These are phyloP conservation scores for Meleagris gallopavo DNA, from an alignment of 2,113 vertebrate genomes.

Conservation along the genomic window DNA sequence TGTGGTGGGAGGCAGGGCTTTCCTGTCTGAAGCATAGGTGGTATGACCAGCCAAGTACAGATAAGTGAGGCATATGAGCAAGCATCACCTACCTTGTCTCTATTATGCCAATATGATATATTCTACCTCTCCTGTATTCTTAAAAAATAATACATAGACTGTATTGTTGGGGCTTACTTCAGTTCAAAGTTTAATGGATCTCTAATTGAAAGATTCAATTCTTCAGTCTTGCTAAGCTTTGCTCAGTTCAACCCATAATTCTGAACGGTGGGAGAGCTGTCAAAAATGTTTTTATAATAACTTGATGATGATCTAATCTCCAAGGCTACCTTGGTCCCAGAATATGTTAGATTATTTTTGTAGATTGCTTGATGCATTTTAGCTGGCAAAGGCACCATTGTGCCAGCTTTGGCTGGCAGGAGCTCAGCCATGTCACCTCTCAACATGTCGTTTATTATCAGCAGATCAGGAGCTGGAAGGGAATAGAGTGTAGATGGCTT, in stretches of 20 bases:
- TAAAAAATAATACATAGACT: rapidly evolving
- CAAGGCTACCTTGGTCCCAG: background rate
- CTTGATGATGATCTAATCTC: background rate
- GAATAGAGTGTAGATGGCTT: background rate
- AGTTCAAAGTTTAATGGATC: background rate
- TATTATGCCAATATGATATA: background rate
- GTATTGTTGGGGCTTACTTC: background rate
- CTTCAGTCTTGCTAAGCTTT: background rate
- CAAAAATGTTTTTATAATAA: background rate
- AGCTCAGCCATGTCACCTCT: conserved; percentile 4
- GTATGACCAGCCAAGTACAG: background rate
- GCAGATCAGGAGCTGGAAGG: conserved; percentile 1
- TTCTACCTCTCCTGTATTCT: background rate
- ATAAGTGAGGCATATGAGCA: background rate
- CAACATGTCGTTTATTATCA: background rate
- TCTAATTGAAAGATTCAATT: background rate
- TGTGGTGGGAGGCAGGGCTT: background rate
- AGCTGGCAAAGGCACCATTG: background rate
- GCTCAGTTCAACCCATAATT: background rate
- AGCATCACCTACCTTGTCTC: background rate
- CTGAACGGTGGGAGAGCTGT: background rate
- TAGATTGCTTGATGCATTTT: background rate
- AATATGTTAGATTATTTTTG: background rate
- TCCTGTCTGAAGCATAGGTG: background rate
- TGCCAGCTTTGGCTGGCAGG: background rate